Percentiles rank a stretch among this genome's conserved stretches.
phyloP scores from a whole-genome alignment of 2,888 invertebrate genomes.

The Eupithecia dodoneata region DNA sequence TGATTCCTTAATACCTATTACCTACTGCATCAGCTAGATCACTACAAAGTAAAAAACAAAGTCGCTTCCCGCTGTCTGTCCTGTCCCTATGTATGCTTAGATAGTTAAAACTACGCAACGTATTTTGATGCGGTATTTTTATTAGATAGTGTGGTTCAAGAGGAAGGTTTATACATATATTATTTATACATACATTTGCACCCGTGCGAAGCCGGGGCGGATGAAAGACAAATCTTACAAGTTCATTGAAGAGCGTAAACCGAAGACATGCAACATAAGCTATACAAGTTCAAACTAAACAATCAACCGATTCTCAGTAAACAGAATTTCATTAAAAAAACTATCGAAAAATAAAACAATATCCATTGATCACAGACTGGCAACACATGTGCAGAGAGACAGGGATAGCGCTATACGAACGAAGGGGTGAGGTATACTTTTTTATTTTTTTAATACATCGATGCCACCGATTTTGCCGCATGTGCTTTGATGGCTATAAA shows the following conservation, averaged over 20 bases:
- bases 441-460: conserved; percentile 56
- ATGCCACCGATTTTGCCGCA: conserved; percentile 73
- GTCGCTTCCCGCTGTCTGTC: too few species aligned
- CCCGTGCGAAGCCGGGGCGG: too few species aligned
- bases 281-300: background rate
- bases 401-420: conserved; percentile 54
- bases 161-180: too few species aligned
- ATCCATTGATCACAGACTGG: conserved; percentile 72
- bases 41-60: too few species aligned
- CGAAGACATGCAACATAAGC: background rate
- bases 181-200: too few species aligned
- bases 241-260: background rate
- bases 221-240: background rate
- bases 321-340: conserved; percentile 46
- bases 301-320: conserved; percentile 47
- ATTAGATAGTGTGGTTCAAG: too few species aligned
- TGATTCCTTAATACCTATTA: too few species aligned
- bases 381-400: conserved; percentile 67
- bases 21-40: too few species aligned
- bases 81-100: too few species aligned
- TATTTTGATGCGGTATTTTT: too few species aligned
- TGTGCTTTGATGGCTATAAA: conserved; percentile 62
- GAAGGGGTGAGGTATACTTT: conserved; percentile 53
- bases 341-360: conserved; percentile 63
- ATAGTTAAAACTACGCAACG: too few species aligned